Conservation (phyloP, 2,888 invertebrate species). For the Halictus quadricinctus region DNA sequence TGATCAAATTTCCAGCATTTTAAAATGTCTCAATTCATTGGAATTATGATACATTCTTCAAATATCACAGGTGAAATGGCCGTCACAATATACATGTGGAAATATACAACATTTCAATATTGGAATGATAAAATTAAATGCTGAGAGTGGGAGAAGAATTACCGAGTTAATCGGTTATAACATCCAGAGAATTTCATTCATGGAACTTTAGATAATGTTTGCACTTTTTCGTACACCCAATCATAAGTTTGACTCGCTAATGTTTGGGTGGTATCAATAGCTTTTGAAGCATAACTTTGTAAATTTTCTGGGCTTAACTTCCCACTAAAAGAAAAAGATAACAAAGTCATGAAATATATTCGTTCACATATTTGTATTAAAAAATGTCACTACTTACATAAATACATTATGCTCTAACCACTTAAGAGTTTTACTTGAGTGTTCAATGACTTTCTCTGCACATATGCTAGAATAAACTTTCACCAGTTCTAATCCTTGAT, state of each 20-base stretch:
- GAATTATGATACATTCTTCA: conserved; percentile 67
- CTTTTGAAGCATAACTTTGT: conserved; percentile 86
- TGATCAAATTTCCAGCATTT: conserved; percentile 47
- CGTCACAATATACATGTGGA: conserved; percentile 70
- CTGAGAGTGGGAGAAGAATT: conserved; percentile 69
- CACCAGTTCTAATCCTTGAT: conserved; percentile 71
- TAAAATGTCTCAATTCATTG: conserved; percentile 53
- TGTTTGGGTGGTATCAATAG: conserved; percentile 87
- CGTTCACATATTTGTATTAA: not conserved
- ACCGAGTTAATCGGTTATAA: conserved; percentile 50
- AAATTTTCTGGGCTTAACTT: conserved; percentile 90
- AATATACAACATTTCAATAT: conserved; percentile 65
- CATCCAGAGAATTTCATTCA: conserved; percentile 77
- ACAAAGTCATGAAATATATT: not conserved
- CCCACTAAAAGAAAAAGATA: conserved; percentile 84
- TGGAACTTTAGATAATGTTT: conserved; percentile 88
- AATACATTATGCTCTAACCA: conserved; percentile 90
- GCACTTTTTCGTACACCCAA: conserved; percentile 91
- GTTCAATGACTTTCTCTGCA: conserved; percentile 74
- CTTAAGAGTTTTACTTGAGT: conserved; percentile 77
- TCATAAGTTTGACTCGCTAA: conserved; percentile 88
- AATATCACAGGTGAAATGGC: conserved; percentile 81
- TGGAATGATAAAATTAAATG: conserved; percentile 77
- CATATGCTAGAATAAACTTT: conserved; percentile 73
- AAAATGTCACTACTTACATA: conserved; percentile 86